Conservation (phyloP, 2,797 vertebrate species). For the Echeneis naucrates region DNA sequence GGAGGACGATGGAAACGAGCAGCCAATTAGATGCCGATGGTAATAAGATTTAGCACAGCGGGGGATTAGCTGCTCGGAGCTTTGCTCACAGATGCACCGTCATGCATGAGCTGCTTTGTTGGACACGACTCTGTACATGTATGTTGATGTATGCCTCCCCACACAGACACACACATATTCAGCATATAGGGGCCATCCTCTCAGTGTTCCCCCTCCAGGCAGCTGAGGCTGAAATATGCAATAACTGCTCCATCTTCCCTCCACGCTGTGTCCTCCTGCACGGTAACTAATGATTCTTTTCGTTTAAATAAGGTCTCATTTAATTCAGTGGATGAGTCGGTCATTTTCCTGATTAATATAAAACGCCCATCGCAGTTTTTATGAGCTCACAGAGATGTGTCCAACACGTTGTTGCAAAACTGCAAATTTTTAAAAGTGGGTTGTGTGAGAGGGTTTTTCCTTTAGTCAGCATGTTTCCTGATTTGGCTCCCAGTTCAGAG, state of each 20-base stretch:
- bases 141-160: constrained; percentile 45
- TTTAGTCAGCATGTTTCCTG: no score
- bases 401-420: not conserved
- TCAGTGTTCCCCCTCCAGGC: constrained; percentile 37
- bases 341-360: not conserved
- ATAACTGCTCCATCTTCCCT: constrained; percentile 2
- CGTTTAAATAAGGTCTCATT: not conserved
- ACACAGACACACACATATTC: not conserved
- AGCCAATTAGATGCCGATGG: constrained; percentile 52
- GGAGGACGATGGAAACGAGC: constrained; percentile 28
- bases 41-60: constrained; percentile 46
- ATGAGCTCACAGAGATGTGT: not conserved
- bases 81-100: constrained; percentile 43
- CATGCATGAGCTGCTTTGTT: constrained; percentile 61
- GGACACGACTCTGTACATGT: constrained; percentile 43
- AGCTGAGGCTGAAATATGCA: constrained; percentile 31
- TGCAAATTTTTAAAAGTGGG: no score
- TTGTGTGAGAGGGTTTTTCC: no score
- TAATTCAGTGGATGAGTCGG: not conserved
- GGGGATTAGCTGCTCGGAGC: constrained; percentile 38
- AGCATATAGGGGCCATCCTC: not conserved
- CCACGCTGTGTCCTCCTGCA: not conserved
- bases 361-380: not conserved
- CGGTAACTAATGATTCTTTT: not conserved
- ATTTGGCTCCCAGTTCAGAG: no score